Evolutionary conservation across 2,113 vertebrate species (phyloP).

Genomic region (Abramis brama): DNA sequence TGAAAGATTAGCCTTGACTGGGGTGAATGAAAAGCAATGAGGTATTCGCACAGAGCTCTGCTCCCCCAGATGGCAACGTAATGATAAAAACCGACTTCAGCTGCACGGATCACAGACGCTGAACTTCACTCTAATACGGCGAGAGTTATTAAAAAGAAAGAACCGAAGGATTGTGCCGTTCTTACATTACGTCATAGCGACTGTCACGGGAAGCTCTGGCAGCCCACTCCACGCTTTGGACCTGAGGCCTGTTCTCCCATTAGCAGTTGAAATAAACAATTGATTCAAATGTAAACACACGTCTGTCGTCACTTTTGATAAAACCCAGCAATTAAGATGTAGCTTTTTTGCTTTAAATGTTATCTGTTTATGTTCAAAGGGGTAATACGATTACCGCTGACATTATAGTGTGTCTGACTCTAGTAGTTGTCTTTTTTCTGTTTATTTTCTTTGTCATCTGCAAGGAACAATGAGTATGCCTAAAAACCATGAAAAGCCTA

Average conservation of each 20-base stretch:
- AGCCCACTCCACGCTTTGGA: slow-evolving; percentile 21
- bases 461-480: slow-evolving; percentile 20
- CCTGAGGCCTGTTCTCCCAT: slow-evolving; percentile 62
- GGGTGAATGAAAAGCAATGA: slow-evolving; percentile 64
- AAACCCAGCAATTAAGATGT: slow-evolving; percentile 54
- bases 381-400: slow-evolving; percentile 20
- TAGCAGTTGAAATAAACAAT: slow-evolving; percentile 72
- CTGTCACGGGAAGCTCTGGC: slow-evolving; percentile 57
- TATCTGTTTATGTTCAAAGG: slow-evolving; percentile 47
- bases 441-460: slow-evolving; percentile 46
- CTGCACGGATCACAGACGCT: slow-evolving; percentile 52
- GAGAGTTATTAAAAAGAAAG: slow-evolving; percentile 40
- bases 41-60: slow-evolving; percentile 46
- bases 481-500: neutral
- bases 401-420: slow-evolving; percentile 27
- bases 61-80: slow-evolving; percentile 46
- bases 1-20: slow-evolving; percentile 65
- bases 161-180: slow-evolving; percentile 44
- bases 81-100: slow-evolving; percentile 55
- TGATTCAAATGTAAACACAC: slow-evolving; percentile 70
- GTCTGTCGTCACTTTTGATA: slow-evolving; percentile 65
- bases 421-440: slow-evolving; percentile 24
- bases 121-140: slow-evolving; percentile 7
- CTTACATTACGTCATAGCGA: slow-evolving; percentile 59
- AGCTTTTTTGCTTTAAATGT: slow-evolving; percentile 26